Percentiles rank a stretch among this genome's conserved stretches.
phyloP scores from a whole-genome alignment of 2,888 invertebrate species.

The Pandemis corylana region DNA sequence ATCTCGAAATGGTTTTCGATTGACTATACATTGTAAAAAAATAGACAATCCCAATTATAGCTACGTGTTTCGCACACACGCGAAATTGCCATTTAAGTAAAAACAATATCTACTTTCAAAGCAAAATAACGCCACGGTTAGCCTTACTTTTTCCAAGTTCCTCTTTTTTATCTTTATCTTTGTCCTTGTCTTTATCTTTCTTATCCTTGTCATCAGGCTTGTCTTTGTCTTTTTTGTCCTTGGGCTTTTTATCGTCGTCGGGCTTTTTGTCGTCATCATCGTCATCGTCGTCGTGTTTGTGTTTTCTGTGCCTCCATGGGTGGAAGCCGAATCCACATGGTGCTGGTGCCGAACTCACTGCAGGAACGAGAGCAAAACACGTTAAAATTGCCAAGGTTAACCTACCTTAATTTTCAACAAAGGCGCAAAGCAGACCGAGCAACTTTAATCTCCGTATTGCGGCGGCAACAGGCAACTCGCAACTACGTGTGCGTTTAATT shows the following conservation, averaged over 20 bases:
- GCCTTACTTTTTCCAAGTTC: slow-evolving; percentile 3
- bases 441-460: too few species aligned
- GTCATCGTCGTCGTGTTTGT: neutral
- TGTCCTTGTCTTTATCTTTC: neutral
- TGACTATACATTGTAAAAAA: too few species aligned
- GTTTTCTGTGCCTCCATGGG: neutral
- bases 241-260: neutral
- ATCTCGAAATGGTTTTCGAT: too few species aligned
- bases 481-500: too few species aligned
- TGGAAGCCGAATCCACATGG: slow-evolving; percentile 15
- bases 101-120: too few species aligned
- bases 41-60: too few species aligned
- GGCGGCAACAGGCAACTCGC: too few species aligned
- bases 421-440: too few species aligned
- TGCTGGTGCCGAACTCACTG: slow-evolving; percentile 27
- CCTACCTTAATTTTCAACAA: too few species aligned
- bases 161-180: slow-evolving; percentile 4
- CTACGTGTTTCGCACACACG: too few species aligned
- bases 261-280: slow-evolving; percentile 1
- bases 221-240: neutral
- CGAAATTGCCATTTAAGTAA: too few species aligned
- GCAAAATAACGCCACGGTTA: neutral
- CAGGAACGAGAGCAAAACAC: neutral
- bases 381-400: too few species aligned
- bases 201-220: neutral